These are phyloP conservation scores for Phymastichus coffea DNA, from an alignment of 1,140 invertebrate genomes.

Conservation along the genomic window DNA sequence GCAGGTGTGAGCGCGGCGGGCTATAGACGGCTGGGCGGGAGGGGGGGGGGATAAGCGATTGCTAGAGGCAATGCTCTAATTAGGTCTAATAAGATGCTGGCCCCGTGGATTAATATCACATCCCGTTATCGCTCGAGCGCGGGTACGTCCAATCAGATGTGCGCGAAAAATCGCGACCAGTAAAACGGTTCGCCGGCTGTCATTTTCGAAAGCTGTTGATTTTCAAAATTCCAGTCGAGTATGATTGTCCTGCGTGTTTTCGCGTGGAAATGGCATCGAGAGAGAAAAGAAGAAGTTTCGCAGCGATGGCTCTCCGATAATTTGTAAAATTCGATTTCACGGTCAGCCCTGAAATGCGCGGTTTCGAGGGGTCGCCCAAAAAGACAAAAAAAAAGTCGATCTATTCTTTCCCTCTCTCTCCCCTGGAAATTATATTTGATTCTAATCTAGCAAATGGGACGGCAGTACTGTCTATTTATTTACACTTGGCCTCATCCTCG, in stretches of 20 bases:
- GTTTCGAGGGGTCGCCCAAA: too few species aligned
- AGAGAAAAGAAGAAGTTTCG: constrained; percentile 18
- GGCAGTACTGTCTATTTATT: constrained; percentile 51
- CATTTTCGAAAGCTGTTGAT: too few species aligned
- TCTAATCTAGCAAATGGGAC: constrained; percentile 55
- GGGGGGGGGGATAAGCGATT: too few species aligned
- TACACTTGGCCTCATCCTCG: constrained; percentile 42
- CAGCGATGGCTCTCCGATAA: constrained; percentile 1
- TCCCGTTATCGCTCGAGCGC: constrained; percentile 2
- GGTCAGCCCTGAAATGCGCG: too few species aligned
- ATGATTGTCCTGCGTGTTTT: neutral
- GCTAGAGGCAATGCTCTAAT: too few species aligned
- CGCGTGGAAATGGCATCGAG: neutral
- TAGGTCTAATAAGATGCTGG: constrained; percentile 24
- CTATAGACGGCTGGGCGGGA: too few species aligned
- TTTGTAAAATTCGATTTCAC: constrained; percentile 25
- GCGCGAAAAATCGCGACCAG: too few species aligned
- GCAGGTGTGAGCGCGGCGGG: too few species aligned
- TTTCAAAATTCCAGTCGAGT: neutral
- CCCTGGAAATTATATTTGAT: constrained; percentile 56
- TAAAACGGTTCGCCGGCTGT: neutral
- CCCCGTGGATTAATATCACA: constrained; percentile 20
- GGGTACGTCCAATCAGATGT: too few species aligned
- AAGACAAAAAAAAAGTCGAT: too few species aligned
- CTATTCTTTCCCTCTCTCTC: too few species aligned